Percentiles rank a stretch among this genome's conserved stretches.
These are phyloP conservation scores for Pyrrhosoma nymphula DNA, from an alignment of 2,888 invertebrate genomes.

Conservation along the genomic window DNA sequence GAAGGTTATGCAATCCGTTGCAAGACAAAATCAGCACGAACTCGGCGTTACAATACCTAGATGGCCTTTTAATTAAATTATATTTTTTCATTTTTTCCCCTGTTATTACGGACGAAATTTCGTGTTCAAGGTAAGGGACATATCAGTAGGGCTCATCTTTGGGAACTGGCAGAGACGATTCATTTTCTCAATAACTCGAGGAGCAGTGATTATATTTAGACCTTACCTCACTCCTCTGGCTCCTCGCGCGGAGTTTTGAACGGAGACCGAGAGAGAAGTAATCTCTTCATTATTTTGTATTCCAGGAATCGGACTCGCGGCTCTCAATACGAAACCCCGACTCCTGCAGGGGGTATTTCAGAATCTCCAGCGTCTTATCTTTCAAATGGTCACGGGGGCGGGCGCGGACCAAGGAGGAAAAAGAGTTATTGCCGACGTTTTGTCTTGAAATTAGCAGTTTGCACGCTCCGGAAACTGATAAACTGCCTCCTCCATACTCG, in stretches of 20 bases:
- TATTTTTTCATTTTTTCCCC: too few species aligned
- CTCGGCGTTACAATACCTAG: too few species aligned
- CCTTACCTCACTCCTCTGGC: not conserved
- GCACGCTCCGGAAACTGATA: constrained; percentile 34
- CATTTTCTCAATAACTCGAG: constrained; percentile 1
- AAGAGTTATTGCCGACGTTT: constrained; percentile 58
- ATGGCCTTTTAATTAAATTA: too few species aligned
- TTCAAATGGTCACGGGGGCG: constrained; percentile 25
- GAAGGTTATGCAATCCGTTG: too few species aligned
- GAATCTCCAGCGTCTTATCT: constrained; percentile 51
- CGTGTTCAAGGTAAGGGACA: not conserved
- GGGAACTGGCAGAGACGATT: not conserved
- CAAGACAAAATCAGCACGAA: too few species aligned
- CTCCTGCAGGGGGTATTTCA: not conserved
- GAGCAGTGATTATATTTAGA: not conserved
- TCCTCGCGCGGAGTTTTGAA: not conserved
- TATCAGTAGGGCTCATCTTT: not conserved
- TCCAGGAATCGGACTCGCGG: constrained; percentile 24
- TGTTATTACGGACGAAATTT: not conserved
- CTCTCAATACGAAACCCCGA: not conserved
- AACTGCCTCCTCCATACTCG: not conserved
- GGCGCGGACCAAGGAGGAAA: not conserved
- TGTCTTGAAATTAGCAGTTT: constrained; percentile 53
- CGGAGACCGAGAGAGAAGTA: not conserved
- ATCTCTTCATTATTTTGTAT: constrained; percentile 45